Evolutionary conservation across 1,140 invertebrate genomes (phyloP).

Genomic region (Heliconius congener): DNA sequence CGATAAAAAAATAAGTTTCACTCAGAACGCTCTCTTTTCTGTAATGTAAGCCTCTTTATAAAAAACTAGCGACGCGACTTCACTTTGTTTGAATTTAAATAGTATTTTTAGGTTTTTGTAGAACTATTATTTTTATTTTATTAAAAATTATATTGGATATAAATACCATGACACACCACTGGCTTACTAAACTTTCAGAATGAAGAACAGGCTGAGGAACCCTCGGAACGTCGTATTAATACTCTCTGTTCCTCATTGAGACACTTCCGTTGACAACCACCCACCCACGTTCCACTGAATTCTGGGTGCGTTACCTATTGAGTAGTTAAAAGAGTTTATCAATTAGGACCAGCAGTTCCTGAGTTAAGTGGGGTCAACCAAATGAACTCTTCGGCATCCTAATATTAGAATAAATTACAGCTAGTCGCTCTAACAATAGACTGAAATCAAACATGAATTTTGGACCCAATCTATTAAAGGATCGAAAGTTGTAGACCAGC

Average conservation of each 20-base stretch:
- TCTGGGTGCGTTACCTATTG: too few species aligned
- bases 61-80: constrained; percentile 6
- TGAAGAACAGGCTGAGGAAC: too few species aligned
- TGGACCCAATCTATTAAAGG: background rate
- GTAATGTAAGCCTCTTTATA: constrained; percentile 22
- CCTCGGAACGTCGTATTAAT: too few species aligned
- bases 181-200: too few species aligned
- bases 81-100: constrained; percentile 1
- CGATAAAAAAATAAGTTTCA: constrained; percentile 29
- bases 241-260: too few species aligned
- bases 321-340: background rate
- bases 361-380: background rate
- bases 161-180: too few species aligned
- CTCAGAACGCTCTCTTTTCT: constrained; percentile 18
- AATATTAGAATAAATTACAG: background rate
- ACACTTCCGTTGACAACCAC: too few species aligned
- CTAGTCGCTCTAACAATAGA: too few species aligned
- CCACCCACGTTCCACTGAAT: too few species aligned
- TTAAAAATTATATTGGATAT: too few species aligned
- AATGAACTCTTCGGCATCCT: background rate
- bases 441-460: background rate
- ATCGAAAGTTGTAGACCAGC: background rate
- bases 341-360: background rate
- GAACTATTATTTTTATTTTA: too few species aligned
- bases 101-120: background rate